A percentile compares a stretch with the other conserved stretches of the same genome.
These are phyloP conservation scores for Battus philenor DNA, from an alignment of 1,140 invertebrate species.

Conservation along the genomic window DNA sequence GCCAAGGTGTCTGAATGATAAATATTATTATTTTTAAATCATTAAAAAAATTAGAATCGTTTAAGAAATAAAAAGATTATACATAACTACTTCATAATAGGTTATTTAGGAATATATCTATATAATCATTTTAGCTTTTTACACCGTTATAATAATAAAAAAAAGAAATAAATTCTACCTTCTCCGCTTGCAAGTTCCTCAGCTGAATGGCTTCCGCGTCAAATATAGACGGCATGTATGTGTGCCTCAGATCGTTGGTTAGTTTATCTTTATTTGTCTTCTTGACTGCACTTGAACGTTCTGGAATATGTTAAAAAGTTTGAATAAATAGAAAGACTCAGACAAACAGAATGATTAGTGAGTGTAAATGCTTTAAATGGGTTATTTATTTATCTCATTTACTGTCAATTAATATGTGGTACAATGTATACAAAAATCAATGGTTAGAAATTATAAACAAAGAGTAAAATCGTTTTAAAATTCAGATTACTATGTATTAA, in stretches of 20 bases:
- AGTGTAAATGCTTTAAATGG: too few species aligned
- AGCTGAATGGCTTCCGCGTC: slow-evolving; percentile 59
- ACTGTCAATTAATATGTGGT: too few species aligned
- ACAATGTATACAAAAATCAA: too few species aligned
- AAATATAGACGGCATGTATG: slow-evolving; percentile 60
- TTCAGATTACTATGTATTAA: too few species aligned
- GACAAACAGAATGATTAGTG: too few species aligned
- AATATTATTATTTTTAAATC: background rate
- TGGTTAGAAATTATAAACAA: too few species aligned
- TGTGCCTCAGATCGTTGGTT: slow-evolving; percentile 35
- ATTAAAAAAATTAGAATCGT: background rate
- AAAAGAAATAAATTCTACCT: slow-evolving; percentile 35
- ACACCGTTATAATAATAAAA: background rate
- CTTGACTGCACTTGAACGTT: slow-evolving; percentile 16
- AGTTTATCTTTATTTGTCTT: slow-evolving; percentile 28
- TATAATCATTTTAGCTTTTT: background rate
- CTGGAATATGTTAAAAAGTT: slow-evolving; percentile 24
- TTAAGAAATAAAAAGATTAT: background rate
- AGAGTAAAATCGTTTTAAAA: too few species aligned
- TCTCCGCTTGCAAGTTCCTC: slow-evolving; percentile 55
- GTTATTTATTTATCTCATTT: too few species aligned
- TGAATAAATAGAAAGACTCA: slow-evolving; percentile 3
- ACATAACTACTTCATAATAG: background rate
- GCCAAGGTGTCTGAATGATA: too few species aligned
- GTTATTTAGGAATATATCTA: background rate